Conservation (phyloP, 2,113 vertebrate genomes). For the Arothron firmamentum region DNA sequence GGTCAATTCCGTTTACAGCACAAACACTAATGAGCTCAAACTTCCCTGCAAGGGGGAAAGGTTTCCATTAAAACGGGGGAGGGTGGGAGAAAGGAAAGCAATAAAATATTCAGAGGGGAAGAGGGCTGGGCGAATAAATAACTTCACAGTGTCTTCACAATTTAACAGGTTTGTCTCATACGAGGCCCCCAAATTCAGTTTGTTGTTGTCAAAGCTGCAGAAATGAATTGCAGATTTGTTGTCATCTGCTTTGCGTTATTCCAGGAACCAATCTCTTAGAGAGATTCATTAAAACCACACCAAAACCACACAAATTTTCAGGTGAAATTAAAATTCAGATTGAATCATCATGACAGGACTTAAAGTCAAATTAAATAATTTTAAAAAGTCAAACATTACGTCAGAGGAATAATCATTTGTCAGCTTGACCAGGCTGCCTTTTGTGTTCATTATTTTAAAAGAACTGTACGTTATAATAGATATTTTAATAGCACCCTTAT, state of each 20-base stretch:
- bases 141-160: constrained; percentile 20
- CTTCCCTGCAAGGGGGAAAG: constrained; percentile 18
- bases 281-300: neutral
- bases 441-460: too few species aligned
- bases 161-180: constrained; percentile 37
- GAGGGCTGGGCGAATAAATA: constrained; percentile 33
- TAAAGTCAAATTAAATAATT: neutral
- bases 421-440: neutral
- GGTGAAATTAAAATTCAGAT: too few species aligned
- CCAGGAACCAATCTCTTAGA: neutral
- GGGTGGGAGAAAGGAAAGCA: constrained; percentile 41
- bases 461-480: neutral
- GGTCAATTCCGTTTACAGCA: constrained; percentile 80
- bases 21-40: constrained; percentile 75
- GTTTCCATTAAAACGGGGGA: neutral
- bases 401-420: neutral
- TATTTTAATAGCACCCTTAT: neutral
- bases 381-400: neutral
- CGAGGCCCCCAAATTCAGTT: neutral
- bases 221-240: neutral
- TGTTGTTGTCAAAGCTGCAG: constrained; percentile 7
- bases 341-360: neutral
- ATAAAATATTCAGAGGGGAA: constrained; percentile 80
- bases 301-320: too few species aligned
- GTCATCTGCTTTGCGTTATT: neutral